Conservation (phyloP, 2,797 vertebrate species). For the Sebastes minor region DNA sequence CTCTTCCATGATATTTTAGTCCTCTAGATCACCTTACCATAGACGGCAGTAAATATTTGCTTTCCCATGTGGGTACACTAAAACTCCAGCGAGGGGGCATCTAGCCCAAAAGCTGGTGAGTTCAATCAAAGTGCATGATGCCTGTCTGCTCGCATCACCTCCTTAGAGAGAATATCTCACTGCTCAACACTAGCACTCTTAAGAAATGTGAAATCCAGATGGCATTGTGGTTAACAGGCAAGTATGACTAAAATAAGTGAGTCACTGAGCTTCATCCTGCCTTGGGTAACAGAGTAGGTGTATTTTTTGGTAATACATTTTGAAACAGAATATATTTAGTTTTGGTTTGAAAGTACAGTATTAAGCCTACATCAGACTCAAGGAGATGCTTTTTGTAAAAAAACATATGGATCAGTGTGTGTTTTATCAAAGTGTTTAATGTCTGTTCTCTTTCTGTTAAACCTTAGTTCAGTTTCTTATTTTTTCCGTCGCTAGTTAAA, state of each 20-base stretch:
- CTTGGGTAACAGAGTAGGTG: slow-evolving; percentile 10
- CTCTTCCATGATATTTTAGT: neutral
- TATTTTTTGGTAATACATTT: neutral
- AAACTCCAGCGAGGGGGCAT: slow-evolving; percentile 9
- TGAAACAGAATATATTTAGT: neutral
- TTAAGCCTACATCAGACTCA: neutral
- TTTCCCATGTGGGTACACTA: slow-evolving; percentile 6
- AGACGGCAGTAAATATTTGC: neutral
- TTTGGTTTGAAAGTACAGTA: neutral
- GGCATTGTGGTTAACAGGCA: slow-evolving; percentile 22
- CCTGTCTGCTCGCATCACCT: slow-evolving; percentile 30
- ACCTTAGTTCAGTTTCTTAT: neutral
- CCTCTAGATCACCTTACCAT: neutral
- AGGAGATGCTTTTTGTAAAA: neutral
- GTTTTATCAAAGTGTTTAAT: neutral
- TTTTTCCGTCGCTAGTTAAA: slow-evolving; percentile 24
- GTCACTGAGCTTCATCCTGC: slow-evolving; percentile 27
- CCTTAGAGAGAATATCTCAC: slow-evolving; percentile 5
- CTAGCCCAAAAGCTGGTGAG: slow-evolving; percentile 10
- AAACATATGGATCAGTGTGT: neutral
- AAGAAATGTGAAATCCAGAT: slow-evolving; percentile 36
- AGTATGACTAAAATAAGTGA: slow-evolving; percentile 24
- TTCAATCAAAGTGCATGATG: slow-evolving; percentile 29
- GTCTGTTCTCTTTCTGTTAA: neutral
- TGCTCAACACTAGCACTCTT: slow-evolving; percentile 5